Percentiles rank a stretch among this genome's conserved stretches.
phyloP scores from a whole-genome alignment of 2,888 invertebrate species.

The Ichneumon xanthorius region DNA sequence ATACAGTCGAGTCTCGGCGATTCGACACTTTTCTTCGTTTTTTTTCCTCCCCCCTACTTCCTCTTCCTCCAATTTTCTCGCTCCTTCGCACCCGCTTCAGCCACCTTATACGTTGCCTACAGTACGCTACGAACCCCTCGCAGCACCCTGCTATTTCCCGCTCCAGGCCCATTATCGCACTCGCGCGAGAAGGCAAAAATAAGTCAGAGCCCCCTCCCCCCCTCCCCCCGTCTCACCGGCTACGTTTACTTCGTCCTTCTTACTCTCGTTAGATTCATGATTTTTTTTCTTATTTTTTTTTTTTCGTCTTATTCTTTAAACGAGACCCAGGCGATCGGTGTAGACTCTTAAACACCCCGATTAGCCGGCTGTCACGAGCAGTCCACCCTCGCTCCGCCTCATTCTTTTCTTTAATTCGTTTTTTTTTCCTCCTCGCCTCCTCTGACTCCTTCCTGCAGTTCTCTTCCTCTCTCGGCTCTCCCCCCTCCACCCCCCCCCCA shows the following conservation, averaged over 20 bases:
- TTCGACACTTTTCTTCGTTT: constrained; percentile 71
- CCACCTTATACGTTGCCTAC: constrained; percentile 32
- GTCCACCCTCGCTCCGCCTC: constrained; percentile 83
- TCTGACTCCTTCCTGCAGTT: constrained; percentile 68
- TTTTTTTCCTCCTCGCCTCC: constrained; percentile 71
- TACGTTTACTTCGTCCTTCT: constrained; percentile 24
- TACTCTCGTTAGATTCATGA: constrained; percentile 6
- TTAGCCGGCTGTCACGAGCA: constrained; percentile 85
- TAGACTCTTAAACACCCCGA: constrained; percentile 85
- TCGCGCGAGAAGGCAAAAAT: constrained; percentile 77
- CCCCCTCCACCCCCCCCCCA: constrained; percentile 62
- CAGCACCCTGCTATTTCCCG: constrained; percentile 53
- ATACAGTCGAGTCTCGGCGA: constrained; percentile 72
- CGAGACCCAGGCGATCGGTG: constrained; percentile 84
- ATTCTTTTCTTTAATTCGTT: constrained; percentile 84
- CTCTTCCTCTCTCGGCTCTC: constrained; percentile 48
- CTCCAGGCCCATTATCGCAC: constrained; percentile 82
- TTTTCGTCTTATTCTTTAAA: constrained; percentile 76
- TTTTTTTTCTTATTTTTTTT: not conserved
- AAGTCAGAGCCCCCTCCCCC: constrained; percentile 72
- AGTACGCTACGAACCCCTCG: constrained; percentile 28
- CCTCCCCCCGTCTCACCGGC: constrained; percentile 9
- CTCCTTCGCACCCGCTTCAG: constrained; percentile 19
- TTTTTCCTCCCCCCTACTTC: constrained; percentile 12
- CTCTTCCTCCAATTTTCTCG: constrained; percentile 32